Conservation (phyloP, 2,113 vertebrate genomes). For the Lycocorax pyrrhopterus region DNA sequence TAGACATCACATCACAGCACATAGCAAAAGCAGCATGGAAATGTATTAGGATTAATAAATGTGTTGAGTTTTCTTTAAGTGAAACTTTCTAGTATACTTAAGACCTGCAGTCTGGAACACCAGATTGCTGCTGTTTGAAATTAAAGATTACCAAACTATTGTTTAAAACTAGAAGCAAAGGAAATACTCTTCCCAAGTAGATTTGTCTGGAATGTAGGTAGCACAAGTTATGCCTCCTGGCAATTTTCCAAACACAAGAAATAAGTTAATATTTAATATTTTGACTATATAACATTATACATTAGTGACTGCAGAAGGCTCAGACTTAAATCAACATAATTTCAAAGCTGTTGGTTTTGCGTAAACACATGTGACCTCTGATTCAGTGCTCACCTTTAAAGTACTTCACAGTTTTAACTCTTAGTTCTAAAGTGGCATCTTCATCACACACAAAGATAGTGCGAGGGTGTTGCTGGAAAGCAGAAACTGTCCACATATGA, state of each 20-base stretch:
- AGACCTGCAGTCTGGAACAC: neutral
- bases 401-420: constrained; percentile 86
- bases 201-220: neutral
- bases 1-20: neutral
- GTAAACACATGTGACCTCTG: neutral
- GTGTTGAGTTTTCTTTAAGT: neutral
- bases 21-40: neutral
- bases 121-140: neutral
- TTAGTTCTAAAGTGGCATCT: constrained; percentile 82
- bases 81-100: neutral
- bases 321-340: neutral
- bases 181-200: neutral
- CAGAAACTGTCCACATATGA: constrained; percentile 88
- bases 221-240: neutral
- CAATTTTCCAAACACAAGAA: neutral
- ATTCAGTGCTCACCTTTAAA: constrained; percentile 81
- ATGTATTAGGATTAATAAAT: neutral
- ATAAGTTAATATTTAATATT: neutral
- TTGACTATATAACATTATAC: neutral
- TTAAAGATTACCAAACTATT: neutral
- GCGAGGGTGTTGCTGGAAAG: constrained; percentile 81
- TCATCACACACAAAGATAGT: constrained; percentile 84
- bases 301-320: neutral
- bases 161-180: neutral
- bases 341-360: neutral